These are phyloP conservation scores for Eumeta japonica DNA, from an alignment of 1,140 invertebrate genomes.

Conservation along the genomic window DNA sequence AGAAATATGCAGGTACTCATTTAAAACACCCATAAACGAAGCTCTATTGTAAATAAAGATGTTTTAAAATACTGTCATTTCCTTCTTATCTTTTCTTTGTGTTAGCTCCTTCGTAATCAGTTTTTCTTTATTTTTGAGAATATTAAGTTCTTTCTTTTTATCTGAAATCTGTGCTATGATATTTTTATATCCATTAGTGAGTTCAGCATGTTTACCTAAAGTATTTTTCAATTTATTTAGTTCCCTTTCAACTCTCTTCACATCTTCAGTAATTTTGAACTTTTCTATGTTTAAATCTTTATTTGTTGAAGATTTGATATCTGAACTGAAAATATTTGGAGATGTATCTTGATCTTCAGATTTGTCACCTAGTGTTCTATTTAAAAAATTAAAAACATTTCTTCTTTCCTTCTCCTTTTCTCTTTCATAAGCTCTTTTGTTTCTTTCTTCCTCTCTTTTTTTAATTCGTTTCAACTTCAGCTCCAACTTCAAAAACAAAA, in stretches of 20 bases:
- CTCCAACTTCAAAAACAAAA: slow-evolving; percentile 63
- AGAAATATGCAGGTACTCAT: no score
- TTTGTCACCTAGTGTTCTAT: slow-evolving; percentile 61
- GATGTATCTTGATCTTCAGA: slow-evolving; percentile 17
- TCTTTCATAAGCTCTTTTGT: slow-evolving; percentile 62
- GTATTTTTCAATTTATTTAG: slow-evolving; percentile 66
- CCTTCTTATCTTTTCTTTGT: slow-evolving; percentile 62
- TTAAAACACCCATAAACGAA: no score
- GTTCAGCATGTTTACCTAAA: slow-evolving; percentile 61
- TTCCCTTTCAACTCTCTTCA: slow-evolving; percentile 66
- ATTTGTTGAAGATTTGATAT: slow-evolving; percentile 62
- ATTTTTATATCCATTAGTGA: slow-evolving; percentile 59
- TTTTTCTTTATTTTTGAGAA: slow-evolving; percentile 62
- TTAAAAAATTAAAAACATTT: slow-evolving; percentile 82
- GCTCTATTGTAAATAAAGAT: neutral
- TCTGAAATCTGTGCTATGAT: slow-evolving; percentile 61
- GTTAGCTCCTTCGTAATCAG: slow-evolving; percentile 69
- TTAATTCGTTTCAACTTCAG: slow-evolving; percentile 65
- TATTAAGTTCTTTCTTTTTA: slow-evolving; percentile 63
- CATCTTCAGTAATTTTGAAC: slow-evolving; percentile 72
- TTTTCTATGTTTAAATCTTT: slow-evolving; percentile 73
- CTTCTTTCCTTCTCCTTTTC: slow-evolving; percentile 58
- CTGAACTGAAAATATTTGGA: slow-evolving; percentile 13
- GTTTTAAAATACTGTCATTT: slow-evolving; percentile 46
- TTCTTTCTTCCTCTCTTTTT: slow-evolving; percentile 63